Evolutionary conservation across 2,113 vertebrate species (phyloP).

Genomic region (Anhinga anhinga): DNA sequence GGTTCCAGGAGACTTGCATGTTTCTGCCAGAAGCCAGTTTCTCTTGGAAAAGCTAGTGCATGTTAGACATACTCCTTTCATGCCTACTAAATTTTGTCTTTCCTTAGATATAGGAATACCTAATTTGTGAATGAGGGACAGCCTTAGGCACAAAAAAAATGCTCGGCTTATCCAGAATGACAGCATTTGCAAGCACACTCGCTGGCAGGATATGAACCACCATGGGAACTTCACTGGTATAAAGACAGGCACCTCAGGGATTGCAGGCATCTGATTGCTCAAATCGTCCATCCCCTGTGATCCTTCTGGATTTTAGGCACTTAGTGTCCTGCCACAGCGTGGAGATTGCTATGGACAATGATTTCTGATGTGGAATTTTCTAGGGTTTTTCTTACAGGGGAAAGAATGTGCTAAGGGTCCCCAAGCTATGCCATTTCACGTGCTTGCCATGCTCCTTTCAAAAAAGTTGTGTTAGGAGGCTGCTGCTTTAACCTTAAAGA

Average conservation of each 20-base stretch:
- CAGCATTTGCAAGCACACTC: not conserved
- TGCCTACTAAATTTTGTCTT: not conserved
- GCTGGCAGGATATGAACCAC: not conserved
- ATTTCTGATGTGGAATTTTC: not conserved
- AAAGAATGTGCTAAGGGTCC: not conserved
- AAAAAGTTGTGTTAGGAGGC: not conserved
- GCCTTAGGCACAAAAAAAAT: not conserved
- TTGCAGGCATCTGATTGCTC: not conserved
- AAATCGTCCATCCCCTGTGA: not conserved
- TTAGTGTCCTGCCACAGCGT: not conserved
- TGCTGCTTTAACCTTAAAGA: not conserved
- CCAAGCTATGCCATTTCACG: not conserved
- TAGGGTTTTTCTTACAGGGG: not conserved
- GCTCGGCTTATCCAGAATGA: not conserved
- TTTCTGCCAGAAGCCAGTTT: not conserved
- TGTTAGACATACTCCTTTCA: not conserved
- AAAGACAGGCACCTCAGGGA: not conserved
- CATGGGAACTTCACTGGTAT: not conserved
- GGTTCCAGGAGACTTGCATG: rapidly evolving
- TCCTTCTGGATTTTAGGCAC: not conserved
- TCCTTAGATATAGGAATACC: not conserved
- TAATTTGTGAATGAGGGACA: not conserved
- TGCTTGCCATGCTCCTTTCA: rapidly evolving
- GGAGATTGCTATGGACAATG: not conserved
- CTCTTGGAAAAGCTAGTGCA: not conserved